These are phyloP conservation scores for Psilanteris sp. DNA, from an alignment of 1,140 invertebrate species.

Conservation along the genomic window DNA sequence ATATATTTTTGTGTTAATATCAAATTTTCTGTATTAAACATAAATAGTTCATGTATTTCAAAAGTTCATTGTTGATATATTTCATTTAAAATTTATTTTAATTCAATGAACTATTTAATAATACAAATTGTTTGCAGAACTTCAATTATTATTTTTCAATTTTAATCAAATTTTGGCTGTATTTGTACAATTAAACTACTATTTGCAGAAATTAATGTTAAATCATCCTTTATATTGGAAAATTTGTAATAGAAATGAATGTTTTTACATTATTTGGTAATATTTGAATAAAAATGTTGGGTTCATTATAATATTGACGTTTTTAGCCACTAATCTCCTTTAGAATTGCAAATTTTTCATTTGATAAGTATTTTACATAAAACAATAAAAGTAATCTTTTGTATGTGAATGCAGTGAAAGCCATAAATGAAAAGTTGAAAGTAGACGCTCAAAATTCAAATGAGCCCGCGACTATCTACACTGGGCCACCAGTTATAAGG, in stretches of 20 bases:
- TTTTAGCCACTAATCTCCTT: constrained; percentile 32
- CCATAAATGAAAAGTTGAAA: constrained; percentile 77
- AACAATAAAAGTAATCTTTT: constrained; percentile 59
- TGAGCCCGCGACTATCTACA: constrained; percentile 80
- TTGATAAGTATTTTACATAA: constrained; percentile 49
- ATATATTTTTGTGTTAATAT: no score
- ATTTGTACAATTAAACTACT: no score
- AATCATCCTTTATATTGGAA: no score
- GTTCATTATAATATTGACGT: constrained; percentile 46
- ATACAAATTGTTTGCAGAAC: no score
- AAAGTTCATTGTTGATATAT: no score
- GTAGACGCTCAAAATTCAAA: constrained; percentile 78
- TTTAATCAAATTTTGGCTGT: no score
- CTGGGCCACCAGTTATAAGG: constrained; percentile 82
- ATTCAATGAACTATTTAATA: no score
- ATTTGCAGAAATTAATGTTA: no score
- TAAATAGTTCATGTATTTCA: no score
- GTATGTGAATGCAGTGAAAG: constrained; percentile 70
- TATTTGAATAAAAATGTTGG: constrained; percentile 8
- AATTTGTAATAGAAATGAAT: neutral
- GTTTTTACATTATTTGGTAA: constrained; percentile 5
- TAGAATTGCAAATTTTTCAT: constrained; percentile 59
- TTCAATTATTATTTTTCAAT: no score
- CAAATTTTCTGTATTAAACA: no score
- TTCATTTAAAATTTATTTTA: no score